Evolutionary conservation across 2,888 invertebrate genomes (phyloP).

Genomic region (Macaria notata): DNA sequence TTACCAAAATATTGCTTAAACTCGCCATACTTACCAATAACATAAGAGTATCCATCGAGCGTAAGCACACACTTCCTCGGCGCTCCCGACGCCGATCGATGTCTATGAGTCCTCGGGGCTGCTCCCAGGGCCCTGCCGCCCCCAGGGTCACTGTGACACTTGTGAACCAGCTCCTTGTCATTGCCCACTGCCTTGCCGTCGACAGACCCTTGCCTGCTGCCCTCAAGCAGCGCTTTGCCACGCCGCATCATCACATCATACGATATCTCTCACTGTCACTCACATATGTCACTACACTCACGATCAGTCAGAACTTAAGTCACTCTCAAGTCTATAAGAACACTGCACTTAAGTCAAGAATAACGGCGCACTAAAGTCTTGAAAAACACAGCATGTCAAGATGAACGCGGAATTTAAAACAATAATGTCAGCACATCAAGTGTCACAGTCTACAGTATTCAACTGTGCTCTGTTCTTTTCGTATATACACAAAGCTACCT

Average conservation of each 20-base stretch:
- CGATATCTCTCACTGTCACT: conserved; percentile 58
- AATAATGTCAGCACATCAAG: no score
- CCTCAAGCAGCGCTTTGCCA: conserved; percentile 72
- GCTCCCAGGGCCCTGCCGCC: conserved; percentile 73
- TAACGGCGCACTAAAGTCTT: no score
- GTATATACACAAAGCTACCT: no score
- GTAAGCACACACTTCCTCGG: conserved; percentile 91
- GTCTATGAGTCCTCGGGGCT: conserved; percentile 63
- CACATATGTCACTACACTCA: conserved; percentile 24
- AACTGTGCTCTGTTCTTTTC: no score
- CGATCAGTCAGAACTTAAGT: background rate
- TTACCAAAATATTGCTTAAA: no score
- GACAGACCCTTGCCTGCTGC: conserved; percentile 75
- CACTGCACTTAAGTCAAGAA: background rate
- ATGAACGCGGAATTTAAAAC: no score
- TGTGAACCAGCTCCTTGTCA: conserved; percentile 85
- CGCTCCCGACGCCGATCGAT: conserved; percentile 79
- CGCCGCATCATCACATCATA: conserved; percentile 77
- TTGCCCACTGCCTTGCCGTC: conserved; percentile 66
- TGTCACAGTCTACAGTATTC: no score
- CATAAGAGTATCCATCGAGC: conserved; percentile 93
- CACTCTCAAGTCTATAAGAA: conserved; percentile 4
- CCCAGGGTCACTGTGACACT: conserved; percentile 86
- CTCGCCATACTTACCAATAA: conserved; percentile 88
- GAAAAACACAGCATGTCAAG: no score